phyloP scores from a whole-genome alignment of 2,113 vertebrate genomes.

The Albula goreensis region DNA sequence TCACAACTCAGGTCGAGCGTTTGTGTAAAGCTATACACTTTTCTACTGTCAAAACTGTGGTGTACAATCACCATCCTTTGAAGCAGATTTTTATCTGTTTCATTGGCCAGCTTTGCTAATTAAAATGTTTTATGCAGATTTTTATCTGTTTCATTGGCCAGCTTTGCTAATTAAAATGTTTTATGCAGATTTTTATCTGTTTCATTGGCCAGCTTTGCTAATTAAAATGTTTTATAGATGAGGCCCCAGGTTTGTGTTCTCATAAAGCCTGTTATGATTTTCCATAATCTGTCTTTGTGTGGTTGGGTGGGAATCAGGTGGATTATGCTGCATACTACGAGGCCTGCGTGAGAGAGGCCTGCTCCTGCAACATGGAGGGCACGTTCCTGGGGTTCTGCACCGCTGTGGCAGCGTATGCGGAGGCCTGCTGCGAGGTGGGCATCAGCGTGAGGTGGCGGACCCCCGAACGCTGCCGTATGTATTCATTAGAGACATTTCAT shows the following conservation, averaged over 20 bases:
- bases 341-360: slow-evolving; percentile 78
- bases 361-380: slow-evolving; percentile 80
- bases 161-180: no score
- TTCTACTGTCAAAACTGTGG: no score
- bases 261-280: neutral
- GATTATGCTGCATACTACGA: slow-evolving; percentile 74
- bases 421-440: slow-evolving; percentile 70
- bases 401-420: slow-evolving; percentile 76
- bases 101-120: no score
- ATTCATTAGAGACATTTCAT: neutral
- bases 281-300: neutral
- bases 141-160: no score
- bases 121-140: no score
- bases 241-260: neutral
- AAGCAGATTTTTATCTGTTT: no score
- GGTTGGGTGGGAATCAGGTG: slow-evolving; percentile 62
- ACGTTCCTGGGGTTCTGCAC: slow-evolving; percentile 84
- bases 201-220: no score
- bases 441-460: slow-evolving; percentile 79
- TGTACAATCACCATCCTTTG: no score
- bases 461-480: slow-evolving; percentile 82
- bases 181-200: no score
- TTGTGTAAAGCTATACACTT: no score
- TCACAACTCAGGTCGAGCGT: no score
- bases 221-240: no score